phyloP scores from a whole-genome alignment of 1,140 invertebrate genomes.

The Paraescarpia echinospica region DNA sequence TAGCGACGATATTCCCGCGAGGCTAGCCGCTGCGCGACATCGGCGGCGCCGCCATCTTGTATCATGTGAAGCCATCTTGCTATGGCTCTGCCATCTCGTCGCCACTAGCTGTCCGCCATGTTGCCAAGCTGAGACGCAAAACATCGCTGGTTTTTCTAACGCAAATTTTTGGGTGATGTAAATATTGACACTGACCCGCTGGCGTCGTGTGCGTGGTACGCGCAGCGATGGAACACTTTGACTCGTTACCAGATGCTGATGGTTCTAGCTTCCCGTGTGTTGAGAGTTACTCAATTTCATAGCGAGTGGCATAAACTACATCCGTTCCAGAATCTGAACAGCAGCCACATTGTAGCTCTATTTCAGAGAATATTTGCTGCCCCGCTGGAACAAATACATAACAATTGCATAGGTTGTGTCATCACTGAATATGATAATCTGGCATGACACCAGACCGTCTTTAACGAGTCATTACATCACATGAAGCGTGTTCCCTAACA shows the following conservation, averaged over 20 bases:
- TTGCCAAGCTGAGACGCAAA: background rate
- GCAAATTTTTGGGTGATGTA: background rate
- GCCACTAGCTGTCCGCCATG: background rate
- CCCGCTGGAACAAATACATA: background rate
- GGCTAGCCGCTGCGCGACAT: conserved; percentile 18
- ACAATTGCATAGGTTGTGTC: background rate
- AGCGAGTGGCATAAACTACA: background rate
- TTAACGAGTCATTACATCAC: background rate
- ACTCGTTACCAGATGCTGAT: background rate
- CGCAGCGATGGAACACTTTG: background rate
- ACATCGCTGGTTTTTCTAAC: background rate
- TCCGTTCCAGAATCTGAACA: background rate
- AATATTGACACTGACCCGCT: background rate
- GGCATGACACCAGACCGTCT: background rate
- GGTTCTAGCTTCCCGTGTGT: background rate
- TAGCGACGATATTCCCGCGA: conserved; percentile 51
- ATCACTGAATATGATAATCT: background rate
- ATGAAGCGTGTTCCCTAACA: background rate
- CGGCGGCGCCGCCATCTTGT: background rate
- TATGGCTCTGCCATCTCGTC: background rate
- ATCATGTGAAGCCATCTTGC: background rate
- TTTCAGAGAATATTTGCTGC: background rate
- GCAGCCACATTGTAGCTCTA: background rate
- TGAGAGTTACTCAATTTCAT: background rate
- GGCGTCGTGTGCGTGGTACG: background rate